Evolutionary conservation across 2,113 vertebrate genomes (phyloP).

Genomic region (Microcebus griseorufus): DNA sequence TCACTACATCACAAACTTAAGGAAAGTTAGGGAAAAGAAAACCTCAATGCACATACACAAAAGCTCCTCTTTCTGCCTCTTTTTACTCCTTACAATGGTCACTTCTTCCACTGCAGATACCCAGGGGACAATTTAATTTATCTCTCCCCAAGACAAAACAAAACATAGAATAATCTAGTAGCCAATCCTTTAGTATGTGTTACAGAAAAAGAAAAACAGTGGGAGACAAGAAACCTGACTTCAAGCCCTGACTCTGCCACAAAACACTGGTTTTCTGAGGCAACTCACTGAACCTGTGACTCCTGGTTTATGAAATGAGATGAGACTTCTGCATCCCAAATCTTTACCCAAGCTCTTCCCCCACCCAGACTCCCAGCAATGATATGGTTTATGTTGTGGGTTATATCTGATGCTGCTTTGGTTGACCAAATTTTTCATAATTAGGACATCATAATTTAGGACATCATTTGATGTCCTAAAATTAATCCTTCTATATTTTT

Average conservation of each 20-base stretch:
- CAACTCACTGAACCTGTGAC: neutral
- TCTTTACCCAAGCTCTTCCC: neutral
- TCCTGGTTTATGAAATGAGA: neutral
- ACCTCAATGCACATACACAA: neutral
- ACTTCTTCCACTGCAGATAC: neutral
- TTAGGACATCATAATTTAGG: neutral
- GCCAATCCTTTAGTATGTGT: neutral
- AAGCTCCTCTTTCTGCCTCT: neutral
- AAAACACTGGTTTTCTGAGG: neutral
- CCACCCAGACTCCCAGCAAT: neutral
- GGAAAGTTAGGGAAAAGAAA: neutral
- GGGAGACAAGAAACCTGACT: neutral
- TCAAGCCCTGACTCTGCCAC: neutral
- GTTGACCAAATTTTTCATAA: neutral
- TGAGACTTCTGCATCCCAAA: neutral
- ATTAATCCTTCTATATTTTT: neutral
- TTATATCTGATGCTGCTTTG: neutral
- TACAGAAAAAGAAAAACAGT: neutral
- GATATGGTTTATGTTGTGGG: neutral
- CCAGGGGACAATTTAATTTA: neutral
- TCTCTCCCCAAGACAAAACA: neutral
- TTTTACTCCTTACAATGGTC: neutral
- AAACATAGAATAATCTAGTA: neutral
- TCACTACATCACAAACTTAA: neutral
- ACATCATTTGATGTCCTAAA: neutral